These are phyloP conservation scores for Popillia japonica DNA, from an alignment of 1,140 invertebrate genomes.

Conservation along the genomic window DNA sequence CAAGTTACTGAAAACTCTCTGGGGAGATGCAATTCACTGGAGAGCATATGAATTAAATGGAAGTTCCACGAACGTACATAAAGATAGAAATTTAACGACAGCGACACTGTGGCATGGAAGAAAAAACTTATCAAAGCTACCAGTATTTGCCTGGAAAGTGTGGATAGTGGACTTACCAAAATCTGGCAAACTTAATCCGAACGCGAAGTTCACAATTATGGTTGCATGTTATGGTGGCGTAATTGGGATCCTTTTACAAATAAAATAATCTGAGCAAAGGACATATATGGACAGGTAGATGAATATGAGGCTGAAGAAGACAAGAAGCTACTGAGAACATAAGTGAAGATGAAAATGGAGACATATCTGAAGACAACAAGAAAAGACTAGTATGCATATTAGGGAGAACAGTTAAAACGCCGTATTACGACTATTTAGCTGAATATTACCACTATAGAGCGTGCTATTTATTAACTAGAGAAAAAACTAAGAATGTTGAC, in stretches of 20 bases:
- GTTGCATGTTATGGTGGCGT: neutral
- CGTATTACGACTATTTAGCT: conserved; percentile 17
- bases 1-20: conserved; percentile 45
- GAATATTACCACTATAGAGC: neutral
- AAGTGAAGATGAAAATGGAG: conserved; percentile 25
- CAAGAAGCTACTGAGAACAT: neutral
- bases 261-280: neutral
- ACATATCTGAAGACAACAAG: conserved; percentile 23
- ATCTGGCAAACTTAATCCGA: neutral
- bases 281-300: neutral
- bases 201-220: conserved; percentile 7
- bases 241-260: neutral
- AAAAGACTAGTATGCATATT: neutral
- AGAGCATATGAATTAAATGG: conserved; percentile 53
- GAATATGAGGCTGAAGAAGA: neutral
- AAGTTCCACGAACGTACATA: conserved; percentile 43
- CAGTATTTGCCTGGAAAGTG: conserved; percentile 40
- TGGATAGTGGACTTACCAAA: conserved; percentile 43
- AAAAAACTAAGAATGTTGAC: no score
- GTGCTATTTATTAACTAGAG: neutral
- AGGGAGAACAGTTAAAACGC: neutral
- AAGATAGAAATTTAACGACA: conserved; percentile 39
- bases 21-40: conserved; percentile 51
- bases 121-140: conserved; percentile 43
- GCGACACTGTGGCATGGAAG: conserved; percentile 42